phyloP scores from a whole-genome alignment of 2,888 invertebrate genomes.

The Caenorhabditis sp. region DNA sequence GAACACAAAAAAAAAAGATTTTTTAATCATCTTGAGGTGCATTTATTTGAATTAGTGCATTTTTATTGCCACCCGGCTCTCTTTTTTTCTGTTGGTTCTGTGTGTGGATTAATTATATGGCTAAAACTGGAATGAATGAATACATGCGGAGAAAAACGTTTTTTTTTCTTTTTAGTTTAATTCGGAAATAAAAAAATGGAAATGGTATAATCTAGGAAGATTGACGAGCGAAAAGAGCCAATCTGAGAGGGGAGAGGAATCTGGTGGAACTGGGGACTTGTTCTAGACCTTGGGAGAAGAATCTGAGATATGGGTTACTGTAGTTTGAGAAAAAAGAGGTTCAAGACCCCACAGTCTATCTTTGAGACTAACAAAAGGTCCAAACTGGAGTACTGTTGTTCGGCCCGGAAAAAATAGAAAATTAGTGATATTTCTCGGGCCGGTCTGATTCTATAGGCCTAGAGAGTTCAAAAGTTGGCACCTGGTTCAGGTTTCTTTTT shows the following conservation, averaged over 20 bases:
- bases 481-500: no score
- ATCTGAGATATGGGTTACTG: no score
- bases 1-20: background rate
- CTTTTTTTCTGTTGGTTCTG: no score
- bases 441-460: no score
- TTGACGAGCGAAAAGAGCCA: background rate
- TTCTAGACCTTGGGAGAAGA: no score
- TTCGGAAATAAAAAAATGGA: background rate
- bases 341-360: no score
- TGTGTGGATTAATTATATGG: background rate
- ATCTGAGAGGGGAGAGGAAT: background rate
- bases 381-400: no score
- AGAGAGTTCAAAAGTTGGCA: no score
- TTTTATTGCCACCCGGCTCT: background rate
- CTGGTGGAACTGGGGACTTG: background rate
- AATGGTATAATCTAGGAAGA: slow-evolving; percentile 1
- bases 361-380: no score
- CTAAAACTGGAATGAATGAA: background rate
- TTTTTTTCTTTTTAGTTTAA: slow-evolving; percentile 1
- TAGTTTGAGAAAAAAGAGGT: no score
- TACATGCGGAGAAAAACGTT: background rate
- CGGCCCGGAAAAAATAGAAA: no score
- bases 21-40: slow-evolving; percentile 5
- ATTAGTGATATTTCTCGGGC: no score
- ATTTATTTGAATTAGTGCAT: slow-evolving; percentile 5